phyloP scores from a whole-genome alignment of 2,797 vertebrate species.

The Diplodus sargus region DNA sequence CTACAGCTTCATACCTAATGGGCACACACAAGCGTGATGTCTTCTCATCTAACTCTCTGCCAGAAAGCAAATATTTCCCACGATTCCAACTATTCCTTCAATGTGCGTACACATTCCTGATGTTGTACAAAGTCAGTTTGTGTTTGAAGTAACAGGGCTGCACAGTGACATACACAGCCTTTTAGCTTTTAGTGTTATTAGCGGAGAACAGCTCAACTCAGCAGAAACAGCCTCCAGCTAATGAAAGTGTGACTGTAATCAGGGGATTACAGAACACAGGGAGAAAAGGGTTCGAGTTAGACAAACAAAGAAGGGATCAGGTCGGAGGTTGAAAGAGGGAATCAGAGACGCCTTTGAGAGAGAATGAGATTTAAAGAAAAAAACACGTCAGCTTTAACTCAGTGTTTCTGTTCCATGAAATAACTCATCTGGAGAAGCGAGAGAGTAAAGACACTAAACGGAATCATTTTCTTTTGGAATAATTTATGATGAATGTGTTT shows the following conservation, averaged over 20 bases:
- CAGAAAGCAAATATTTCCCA: background rate
- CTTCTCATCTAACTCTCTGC: background rate
- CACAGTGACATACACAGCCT: slow-evolving; percentile 34
- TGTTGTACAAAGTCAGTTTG: slow-evolving; percentile 28
- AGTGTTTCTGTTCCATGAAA: slow-evolving; percentile 31
- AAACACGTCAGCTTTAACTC: slow-evolving; percentile 40
- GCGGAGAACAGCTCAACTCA: slow-evolving; percentile 66
- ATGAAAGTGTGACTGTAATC: slow-evolving; percentile 77
- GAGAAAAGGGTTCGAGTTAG: slow-evolving; percentile 31
- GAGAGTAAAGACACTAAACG: slow-evolving; percentile 30
- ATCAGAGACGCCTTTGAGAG: slow-evolving; percentile 28
- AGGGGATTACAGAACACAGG: slow-evolving; percentile 62
- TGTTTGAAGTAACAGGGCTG: slow-evolving; percentile 44
- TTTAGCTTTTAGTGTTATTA: slow-evolving; percentile 67
- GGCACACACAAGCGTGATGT: background rate
- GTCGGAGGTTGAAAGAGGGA: slow-evolving; percentile 43
- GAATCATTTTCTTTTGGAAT: slow-evolving; percentile 30
- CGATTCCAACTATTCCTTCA: slow-evolving; percentile 7
- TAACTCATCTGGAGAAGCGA: slow-evolving; percentile 41
- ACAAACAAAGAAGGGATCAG: slow-evolving; percentile 58
- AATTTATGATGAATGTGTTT: slow-evolving; percentile 45
- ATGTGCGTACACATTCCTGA: background rate
- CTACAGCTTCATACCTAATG: slow-evolving; percentile 2
- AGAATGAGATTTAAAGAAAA: slow-evolving; percentile 33
- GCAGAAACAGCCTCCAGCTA: slow-evolving; percentile 73